phyloP scores from a whole-genome alignment of 2,888 invertebrate species.

The Drosophila neonasuta region DNA sequence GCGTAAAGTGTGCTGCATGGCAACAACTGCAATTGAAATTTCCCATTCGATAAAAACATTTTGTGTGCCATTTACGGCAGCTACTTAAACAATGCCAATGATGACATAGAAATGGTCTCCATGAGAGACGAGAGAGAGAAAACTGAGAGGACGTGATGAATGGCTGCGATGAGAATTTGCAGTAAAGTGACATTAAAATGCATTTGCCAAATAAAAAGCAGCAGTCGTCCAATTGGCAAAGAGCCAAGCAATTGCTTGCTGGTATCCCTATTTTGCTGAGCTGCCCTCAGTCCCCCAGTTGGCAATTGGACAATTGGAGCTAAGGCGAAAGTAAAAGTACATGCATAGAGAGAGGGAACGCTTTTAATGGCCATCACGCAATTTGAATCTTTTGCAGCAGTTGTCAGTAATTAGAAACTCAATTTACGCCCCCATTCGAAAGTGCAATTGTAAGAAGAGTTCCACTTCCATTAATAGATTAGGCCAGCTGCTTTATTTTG shows the following conservation, averaged over 20 bases:
- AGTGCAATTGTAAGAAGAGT: background rate
- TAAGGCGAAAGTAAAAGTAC: conserved; percentile 53
- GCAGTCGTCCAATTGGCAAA: conserved; percentile 46
- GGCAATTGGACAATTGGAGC: conserved; percentile 44
- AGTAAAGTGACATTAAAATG: conserved; percentile 66
- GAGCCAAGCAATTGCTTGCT: conserved; percentile 42
- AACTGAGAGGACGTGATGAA: conserved; percentile 36
- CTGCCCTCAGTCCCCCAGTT: conserved; percentile 6
- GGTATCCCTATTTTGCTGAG: background rate
- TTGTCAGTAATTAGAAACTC: conserved; percentile 59
- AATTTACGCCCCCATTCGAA: conserved; percentile 11
- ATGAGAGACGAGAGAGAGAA: background rate
- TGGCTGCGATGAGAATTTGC: conserved; percentile 58
- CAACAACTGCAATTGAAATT: conserved; percentile 31
- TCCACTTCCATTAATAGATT: background rate
- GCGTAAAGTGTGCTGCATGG: conserved; percentile 16
- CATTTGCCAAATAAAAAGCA: conserved; percentile 65
- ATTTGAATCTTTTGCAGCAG: conserved; percentile 51
- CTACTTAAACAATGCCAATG: conserved; percentile 54
- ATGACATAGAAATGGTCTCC: conserved; percentile 41
- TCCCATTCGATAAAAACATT: conserved; percentile 19
- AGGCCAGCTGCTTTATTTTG: conserved; percentile 34
- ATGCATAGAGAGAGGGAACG: conserved; percentile 5
- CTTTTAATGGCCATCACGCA: conserved; percentile 43
- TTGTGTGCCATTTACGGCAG: conserved; percentile 36